Conservation (phyloP, 2,797 vertebrate species). For the Natrix natrix region DNA sequence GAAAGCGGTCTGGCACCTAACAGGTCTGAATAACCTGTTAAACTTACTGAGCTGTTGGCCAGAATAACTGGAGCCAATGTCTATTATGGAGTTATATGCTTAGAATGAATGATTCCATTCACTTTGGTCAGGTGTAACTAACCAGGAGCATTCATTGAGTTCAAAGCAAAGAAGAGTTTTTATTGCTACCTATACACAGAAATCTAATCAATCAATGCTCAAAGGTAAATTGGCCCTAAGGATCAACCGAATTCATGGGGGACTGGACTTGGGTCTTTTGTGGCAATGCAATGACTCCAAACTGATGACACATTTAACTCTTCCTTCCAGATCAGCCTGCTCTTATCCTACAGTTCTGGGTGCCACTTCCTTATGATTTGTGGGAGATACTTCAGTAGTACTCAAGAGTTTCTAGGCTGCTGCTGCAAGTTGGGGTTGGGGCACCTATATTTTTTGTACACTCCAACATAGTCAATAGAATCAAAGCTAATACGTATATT, state of each 20-base stretch:
- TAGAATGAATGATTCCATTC: background rate
- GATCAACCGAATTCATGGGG: background rate
- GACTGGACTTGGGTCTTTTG: background rate
- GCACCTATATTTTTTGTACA: background rate
- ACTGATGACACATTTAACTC: background rate
- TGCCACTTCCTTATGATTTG: background rate
- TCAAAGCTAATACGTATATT: background rate
- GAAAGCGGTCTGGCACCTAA: background rate
- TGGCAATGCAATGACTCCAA: background rate
- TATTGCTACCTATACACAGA: background rate
- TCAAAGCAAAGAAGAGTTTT: background rate
- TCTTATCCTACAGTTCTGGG: background rate
- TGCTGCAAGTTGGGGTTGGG: background rate
- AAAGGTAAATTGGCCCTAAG: background rate
- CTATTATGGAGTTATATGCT: background rate
- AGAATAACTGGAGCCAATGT: background rate
- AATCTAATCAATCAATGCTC: background rate
- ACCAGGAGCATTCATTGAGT: background rate
- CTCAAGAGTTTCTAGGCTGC: background rate
- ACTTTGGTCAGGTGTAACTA: background rate
- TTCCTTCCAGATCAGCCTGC: background rate
- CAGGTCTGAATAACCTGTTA: background rate
- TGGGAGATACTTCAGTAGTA: background rate
- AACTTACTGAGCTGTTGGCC: background rate
- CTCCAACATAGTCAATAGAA: background rate